phyloP scores from a whole-genome alignment of 2,888 invertebrate genomes.

The Agrochola litura region DNA sequence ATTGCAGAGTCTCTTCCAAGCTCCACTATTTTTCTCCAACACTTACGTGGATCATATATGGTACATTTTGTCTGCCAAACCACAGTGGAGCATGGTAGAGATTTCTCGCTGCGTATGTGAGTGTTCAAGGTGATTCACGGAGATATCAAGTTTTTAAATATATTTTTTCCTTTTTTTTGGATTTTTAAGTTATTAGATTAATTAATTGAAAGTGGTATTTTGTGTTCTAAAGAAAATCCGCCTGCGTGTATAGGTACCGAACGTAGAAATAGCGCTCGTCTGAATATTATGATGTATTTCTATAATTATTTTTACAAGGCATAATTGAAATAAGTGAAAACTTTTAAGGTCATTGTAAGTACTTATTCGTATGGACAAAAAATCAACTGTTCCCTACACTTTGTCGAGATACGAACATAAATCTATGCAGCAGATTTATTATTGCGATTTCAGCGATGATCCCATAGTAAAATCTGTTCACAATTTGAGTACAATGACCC shows the following conservation, averaged over 20 bases:
- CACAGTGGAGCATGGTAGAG: conserved; percentile 25
- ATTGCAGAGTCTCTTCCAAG: not conserved
- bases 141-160: not conserved
- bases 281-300: not conserved
- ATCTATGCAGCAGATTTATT: not conserved
- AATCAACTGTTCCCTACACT: not conserved
- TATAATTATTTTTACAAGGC: not conserved
- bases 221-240: not conserved
- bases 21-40: conserved; percentile 18
- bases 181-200: not conserved
- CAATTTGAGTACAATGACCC: no score
- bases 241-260: conserved; percentile 32
- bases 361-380: not conserved
- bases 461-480: not conserved
- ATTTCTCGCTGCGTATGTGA: not conserved
- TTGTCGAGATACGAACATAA: not conserved
- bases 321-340: not conserved
- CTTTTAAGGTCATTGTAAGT: not conserved
- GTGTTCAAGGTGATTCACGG: not conserved
- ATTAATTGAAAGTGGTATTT: not conserved
- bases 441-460: not conserved
- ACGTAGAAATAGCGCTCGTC: conserved; percentile 40
- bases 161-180: not conserved
- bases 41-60: conserved; percentile 36
- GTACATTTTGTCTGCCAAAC: conserved; percentile 37